Conservation (phyloP, 2,888 invertebrate species). For the Synergus japonicus region DNA sequence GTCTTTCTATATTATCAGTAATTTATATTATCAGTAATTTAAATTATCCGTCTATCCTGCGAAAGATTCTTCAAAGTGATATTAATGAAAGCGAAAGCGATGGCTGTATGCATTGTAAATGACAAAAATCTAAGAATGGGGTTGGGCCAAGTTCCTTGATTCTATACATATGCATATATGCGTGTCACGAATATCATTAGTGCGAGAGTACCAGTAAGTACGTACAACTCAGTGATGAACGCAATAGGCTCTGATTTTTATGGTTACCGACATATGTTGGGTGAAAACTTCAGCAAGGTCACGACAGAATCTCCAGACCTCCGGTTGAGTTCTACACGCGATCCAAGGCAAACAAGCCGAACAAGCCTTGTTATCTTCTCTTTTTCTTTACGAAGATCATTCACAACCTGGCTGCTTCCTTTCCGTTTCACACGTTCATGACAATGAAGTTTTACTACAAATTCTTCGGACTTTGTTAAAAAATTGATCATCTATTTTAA, state of each 20-base stretch:
- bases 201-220: neutral
- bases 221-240: neutral
- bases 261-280: constrained; percentile 6
- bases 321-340: constrained; percentile 24
- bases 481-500: neutral
- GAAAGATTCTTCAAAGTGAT: neutral
- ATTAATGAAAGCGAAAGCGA: constrained; percentile 27
- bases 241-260: constrained; percentile 12
- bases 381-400: constrained; percentile 32
- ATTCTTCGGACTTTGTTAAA: neutral
- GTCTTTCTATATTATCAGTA: neutral
- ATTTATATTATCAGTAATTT: neutral
- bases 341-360: constrained; percentile 34
- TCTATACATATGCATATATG: neutral
- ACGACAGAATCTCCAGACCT: constrained; percentile 7
- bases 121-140: constrained; percentile 3
- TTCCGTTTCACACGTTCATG: neutral
- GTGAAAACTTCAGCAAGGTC: constrained; percentile 35
- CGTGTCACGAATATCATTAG: constrained; percentile 28
- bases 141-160: constrained; percentile 2
- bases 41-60: neutral
- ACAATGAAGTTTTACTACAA: neutral
- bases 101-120: neutral
- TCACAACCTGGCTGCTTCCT: constrained; percentile 9
- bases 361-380: constrained; percentile 6